Evolutionary conservation across 2,888 invertebrate genomes (phyloP).

Genomic region (Aelia acuminata): DNA sequence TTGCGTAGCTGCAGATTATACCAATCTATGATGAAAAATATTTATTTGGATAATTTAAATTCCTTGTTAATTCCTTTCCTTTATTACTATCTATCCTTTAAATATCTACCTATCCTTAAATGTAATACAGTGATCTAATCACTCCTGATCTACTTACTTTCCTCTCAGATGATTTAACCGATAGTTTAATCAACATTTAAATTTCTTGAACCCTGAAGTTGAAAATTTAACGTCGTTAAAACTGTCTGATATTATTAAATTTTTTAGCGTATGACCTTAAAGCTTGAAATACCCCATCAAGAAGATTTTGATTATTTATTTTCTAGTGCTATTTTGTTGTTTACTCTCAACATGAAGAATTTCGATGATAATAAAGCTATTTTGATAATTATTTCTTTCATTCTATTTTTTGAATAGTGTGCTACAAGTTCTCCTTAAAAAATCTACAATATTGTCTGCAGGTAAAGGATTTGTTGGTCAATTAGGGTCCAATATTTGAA

Average conservation of each 20-base stretch:
- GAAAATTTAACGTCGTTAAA: not conserved
- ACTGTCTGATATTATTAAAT: not conserved
- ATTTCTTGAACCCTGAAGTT: not conserved
- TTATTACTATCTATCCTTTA: too few species aligned
- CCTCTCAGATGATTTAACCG: not conserved
- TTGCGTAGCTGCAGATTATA: too few species aligned
- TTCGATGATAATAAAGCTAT: not conserved
- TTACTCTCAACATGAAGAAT: not conserved
- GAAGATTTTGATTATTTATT: not conserved
- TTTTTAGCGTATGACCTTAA: not conserved
- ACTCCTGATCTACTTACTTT: not conserved
- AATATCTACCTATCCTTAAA: too few species aligned
- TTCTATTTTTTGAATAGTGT: not conserved
- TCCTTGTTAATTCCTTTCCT: too few species aligned
- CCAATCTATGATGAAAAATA: too few species aligned
- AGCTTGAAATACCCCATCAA: not conserved
- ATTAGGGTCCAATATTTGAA: not conserved
- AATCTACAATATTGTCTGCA: not conserved
- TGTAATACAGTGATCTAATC: not conserved
- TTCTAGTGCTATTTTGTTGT: not conserved
- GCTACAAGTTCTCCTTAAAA: not conserved
- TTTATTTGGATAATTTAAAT: too few species aligned
- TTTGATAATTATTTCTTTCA: not conserved
- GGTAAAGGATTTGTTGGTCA: not conserved
- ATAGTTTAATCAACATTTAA: not conserved